phyloP scores from a whole-genome alignment of 2,888 invertebrate genomes.

The Agrotis exclamationis region DNA sequence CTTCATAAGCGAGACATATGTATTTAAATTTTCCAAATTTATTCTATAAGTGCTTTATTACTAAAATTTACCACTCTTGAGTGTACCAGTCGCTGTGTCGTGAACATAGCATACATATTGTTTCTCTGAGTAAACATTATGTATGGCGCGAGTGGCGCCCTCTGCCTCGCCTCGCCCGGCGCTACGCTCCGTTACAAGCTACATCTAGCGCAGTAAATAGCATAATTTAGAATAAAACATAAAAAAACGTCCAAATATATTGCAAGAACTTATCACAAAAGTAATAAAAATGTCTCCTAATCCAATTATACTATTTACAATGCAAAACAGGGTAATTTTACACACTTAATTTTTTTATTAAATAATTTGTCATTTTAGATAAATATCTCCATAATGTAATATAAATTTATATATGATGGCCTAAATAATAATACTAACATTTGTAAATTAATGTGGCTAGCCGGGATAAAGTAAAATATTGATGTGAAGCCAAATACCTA shows the following conservation, averaged over 20 bases:
- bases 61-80: constrained; percentile 74
- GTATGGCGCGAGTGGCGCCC: constrained; percentile 54
- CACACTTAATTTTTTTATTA: constrained; percentile 83
- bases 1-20: constrained; percentile 70
- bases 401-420: constrained; percentile 88
- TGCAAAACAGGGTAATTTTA: constrained; percentile 87
- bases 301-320: constrained; percentile 88
- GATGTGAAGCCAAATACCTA: constrained; percentile 64
- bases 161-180: constrained; percentile 28
- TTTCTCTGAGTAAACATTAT: constrained; percentile 68
- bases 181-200: constrained; percentile 63
- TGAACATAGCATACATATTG: constrained; percentile 64
- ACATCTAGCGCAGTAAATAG: constrained; percentile 80
- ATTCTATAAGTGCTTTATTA: constrained; percentile 70
- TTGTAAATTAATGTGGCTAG: constrained; percentile 71
- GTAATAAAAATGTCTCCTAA: constrained; percentile 76
- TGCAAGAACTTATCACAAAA: constrained; percentile 88
- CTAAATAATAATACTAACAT: constrained; percentile 87
- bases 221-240: constrained; percentile 72
- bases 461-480: constrained; percentile 67
- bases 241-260: constrained; percentile 74
- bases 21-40: constrained; percentile 63
- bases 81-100: constrained; percentile 78
- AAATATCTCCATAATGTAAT: constrained; percentile 84
- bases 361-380: constrained; percentile 88